These are phyloP conservation scores for Euglossa dilemma DNA, from an alignment of 1,140 invertebrate species.

Conservation along the genomic window DNA sequence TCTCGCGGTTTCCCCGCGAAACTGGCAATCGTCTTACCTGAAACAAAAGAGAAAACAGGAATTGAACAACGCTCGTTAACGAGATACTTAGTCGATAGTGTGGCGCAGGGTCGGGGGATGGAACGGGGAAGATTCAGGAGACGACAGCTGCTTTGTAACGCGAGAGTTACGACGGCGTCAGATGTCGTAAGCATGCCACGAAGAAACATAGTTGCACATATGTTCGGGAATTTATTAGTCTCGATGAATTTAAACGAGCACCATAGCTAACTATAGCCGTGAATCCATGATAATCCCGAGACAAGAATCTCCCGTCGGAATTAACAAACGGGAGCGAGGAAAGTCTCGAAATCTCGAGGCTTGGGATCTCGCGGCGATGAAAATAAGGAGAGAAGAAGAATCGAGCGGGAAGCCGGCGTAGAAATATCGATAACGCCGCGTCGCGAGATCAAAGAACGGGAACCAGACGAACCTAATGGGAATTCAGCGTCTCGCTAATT, in stretches of 20 bases:
- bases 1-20: not conserved
- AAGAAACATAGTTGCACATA: constrained; percentile 15
- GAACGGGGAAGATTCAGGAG: not conserved
- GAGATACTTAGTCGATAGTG: not conserved
- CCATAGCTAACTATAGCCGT: not conserved
- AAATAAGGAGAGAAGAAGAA: not conserved
- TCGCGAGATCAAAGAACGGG: not conserved
- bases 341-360: not conserved
- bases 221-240: constrained; percentile 17
- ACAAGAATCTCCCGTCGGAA: not conserved
- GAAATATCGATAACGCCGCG: not conserved
- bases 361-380: not conserved
- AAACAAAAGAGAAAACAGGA: constrained; percentile 1
- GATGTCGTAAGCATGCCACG: constrained; percentile 12
- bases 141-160: constrained; percentile 8
- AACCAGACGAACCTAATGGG: not conserved
- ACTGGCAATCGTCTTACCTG: constrained; percentile 4
- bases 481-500: not conserved
- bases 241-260: not conserved
- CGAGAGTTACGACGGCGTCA: constrained; percentile 4
- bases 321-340: not conserved
- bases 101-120: not conserved
- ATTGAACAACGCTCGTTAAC: not conserved
- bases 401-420: not conserved
- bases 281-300: not conserved